Evolutionary conservation across 2,888 invertebrate genomes (phyloP).

Genomic region (Minunthozetes semirufus): DNA sequence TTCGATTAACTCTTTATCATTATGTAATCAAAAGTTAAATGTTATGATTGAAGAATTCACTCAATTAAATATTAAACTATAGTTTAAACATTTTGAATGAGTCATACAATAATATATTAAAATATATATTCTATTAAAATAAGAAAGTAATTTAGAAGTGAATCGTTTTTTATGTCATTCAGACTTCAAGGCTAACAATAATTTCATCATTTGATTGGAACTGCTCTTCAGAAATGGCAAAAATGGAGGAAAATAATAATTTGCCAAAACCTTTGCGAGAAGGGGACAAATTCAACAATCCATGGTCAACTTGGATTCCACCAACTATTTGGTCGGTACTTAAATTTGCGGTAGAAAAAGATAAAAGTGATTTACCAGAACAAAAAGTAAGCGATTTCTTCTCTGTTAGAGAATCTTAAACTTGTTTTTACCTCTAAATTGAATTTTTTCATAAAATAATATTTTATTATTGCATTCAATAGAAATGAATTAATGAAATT

Average conservation of each 20-base stretch:
- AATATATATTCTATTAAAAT: slow-evolving; percentile 21
- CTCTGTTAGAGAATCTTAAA: no score
- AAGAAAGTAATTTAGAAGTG: no score
- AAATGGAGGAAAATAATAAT: background rate
- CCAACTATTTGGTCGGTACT: slow-evolving; percentile 40
- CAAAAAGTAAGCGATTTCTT: slow-evolving; percentile 32
- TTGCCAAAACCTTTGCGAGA: slow-evolving; percentile 43
- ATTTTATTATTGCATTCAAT: no score
- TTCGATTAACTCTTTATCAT: no score
- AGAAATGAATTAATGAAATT: no score
- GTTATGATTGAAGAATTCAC: no score
- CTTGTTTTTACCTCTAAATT: no score
- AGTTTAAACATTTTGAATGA: no score
- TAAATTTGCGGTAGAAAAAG: slow-evolving; percentile 41
- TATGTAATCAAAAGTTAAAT: no score
- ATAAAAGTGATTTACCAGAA: slow-evolving; percentile 43
- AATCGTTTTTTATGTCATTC: background rate
- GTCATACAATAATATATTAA: no score
- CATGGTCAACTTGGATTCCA: slow-evolving; percentile 45
- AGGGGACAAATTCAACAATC: slow-evolving; percentile 46
- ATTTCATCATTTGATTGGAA: background rate
- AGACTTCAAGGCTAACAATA: slow-evolving; percentile 1
- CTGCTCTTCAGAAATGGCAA: background rate
- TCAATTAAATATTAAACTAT: no score
- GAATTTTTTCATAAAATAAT: no score